Evolutionary conservation across 2,797 vertebrate genomes (phyloP), one percentile per base, ranked within the genome.

Genomic region (Cryptoblepharus egeriae): DNA sequence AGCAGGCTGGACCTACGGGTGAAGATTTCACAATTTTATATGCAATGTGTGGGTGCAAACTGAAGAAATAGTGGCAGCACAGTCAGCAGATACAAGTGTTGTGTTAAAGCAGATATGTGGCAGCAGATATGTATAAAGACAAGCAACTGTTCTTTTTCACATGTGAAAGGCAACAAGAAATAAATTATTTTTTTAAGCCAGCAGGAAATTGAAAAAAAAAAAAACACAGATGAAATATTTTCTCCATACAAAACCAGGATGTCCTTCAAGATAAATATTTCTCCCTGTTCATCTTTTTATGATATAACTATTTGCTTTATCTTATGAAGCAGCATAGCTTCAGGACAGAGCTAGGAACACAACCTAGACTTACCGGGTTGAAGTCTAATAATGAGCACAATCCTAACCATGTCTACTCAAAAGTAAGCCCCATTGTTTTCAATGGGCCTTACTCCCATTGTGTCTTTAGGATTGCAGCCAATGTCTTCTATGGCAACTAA

Each of bases 91-190:
- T n/a, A n/a, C n/a, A n/a, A n/a, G n/a, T n/a, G n/a, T n/a, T n/a
- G n/a, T n/a, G n/a, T n/a, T n/a, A n/a, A n/a, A n/a, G n/a, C n/a
- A n/a, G n/a, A n/a, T n/a, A n/a, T n/a, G n/a, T n/a, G n/a, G n/a
- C n/a, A n/a, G n/a, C n/a, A n/a, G n/a, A n/a, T n/a, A n/a, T n/a
- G n/a, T n/a, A n/a, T n/a, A n/a, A 75, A 72, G 61, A 76, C 16
- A n/a, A 81, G 77, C 52, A 89, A 45, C 79, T 61, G 52, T 4
- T 70, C 28, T 75, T 69, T 81, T 86, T 60, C 70, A 32, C 11
- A 79, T 55, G 22, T 84, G 35, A 24, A 32, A 85, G 37, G 6
- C 16, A 16, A 12, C 42, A 24, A 75, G 69, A 76, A 55, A 67
- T 1, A n/a, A n/a, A n/a, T n/a, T n/a, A n/a, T n/a, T n/a, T n/a